These are phyloP conservation scores for Paralichthys olivaceus DNA, from an alignment of 2,113 vertebrate species.

Conservation along the genomic window DNA sequence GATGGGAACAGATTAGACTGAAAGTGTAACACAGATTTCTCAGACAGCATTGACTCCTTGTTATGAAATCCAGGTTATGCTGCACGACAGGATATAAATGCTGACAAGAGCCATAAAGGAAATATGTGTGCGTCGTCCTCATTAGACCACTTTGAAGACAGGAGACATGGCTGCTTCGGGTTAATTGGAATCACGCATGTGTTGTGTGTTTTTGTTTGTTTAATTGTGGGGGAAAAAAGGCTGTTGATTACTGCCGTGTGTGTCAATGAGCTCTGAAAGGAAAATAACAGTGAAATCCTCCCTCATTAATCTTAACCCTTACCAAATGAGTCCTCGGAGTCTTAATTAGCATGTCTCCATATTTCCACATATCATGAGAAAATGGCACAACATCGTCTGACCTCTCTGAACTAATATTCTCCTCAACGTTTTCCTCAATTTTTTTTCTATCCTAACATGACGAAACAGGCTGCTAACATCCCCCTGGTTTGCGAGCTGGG, in stretches of 20 bases:
- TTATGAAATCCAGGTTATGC: constrained; percentile 17
- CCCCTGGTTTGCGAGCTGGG: constrained; percentile 95
- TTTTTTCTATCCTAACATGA: background rate
- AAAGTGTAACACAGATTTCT: constrained; percentile 3
- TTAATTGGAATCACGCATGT: constrained; percentile 42
- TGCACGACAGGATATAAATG: constrained; percentile 1
- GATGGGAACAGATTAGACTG: background rate
- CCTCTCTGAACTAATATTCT: constrained; percentile 49
- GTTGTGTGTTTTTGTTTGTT: constrained; percentile 41
- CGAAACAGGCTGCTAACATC: constrained; percentile 91
- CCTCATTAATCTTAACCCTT: constrained; percentile 74
- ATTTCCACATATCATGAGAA: constrained; percentile 59
- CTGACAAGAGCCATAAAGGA: background rate
- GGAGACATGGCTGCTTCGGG: constrained; percentile 8
- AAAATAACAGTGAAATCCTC: constrained; percentile 57
- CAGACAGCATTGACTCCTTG: constrained; percentile 1
- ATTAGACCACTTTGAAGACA: constrained; percentile 38
- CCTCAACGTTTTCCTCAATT: background rate
- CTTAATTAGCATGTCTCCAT: constrained; percentile 68
- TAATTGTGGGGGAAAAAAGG: constrained; percentile 31
- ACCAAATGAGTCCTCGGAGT: constrained; percentile 55
- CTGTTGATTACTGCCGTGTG: constrained; percentile 47
- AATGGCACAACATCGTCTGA: constrained; percentile 50
- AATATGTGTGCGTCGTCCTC: constrained; percentile 20
- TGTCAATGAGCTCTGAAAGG: constrained; percentile 66